Evolutionary conservation across 2,797 vertebrate genomes (phyloP), one percentile per base, ranked within the genome.

Genomic region (Sebastes matsubarae): DNA sequence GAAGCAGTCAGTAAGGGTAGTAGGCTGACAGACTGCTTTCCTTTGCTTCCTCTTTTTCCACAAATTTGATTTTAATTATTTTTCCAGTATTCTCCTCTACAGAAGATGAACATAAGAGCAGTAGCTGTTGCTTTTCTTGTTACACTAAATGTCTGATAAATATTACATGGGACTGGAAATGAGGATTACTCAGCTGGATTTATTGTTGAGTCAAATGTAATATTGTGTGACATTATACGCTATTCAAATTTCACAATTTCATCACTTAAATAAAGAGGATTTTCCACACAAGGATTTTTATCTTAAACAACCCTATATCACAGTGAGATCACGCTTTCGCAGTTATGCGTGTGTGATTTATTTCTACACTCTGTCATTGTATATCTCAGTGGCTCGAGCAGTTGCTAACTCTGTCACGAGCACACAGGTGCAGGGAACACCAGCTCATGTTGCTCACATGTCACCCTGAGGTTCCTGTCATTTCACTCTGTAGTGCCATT

Each of bases 331-430:
- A 0, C 42, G 55, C 46, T 32, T 10, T 58, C 38, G 70, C 20
- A 52, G 32, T 60, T 13, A 57, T 18, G 30, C 13, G 22, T 64
- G 14, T 27, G 32, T 12, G 75, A 70, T 66, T 80, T 67, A 79
- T 81, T 84, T 87, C 59, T 54, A 52, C 36, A 70, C 70, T 7
- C 61, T 72, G 77, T 79, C 75, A 59, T 34, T 34, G 75, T 86
- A 88, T 86, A 88, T 86, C 86, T 85, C 66, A 55, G 20, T 14
- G 59, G 55, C 63, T 84, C 52, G 63, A 52, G 34, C 86, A 86
- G 81, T 68, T 86, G 75, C 52, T 54, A 30, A 66, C 57, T 72
- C 46, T 58, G 27, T 77, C 50, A 27, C 1, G 27, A 77, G 52
- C 78, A 73, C 87, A 85, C 85, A 87, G 80, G 80, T 87, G 86